Evolutionary conservation across 2,113 vertebrate species (phyloP).

Genomic region (Dipodomys spectabilis): DNA sequence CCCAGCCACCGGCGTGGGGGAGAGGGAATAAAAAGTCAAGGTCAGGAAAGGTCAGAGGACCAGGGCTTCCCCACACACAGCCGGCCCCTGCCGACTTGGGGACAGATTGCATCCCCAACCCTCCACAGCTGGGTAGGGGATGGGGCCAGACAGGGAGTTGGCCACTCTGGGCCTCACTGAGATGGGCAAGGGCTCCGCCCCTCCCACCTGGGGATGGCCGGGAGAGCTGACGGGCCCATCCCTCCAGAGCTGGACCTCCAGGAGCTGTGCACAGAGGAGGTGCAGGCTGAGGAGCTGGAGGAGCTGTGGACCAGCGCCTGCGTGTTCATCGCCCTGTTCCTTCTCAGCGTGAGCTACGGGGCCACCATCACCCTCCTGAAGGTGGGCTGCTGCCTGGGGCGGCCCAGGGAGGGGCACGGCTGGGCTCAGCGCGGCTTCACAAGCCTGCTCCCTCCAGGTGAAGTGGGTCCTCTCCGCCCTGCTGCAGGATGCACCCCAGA

Average conservation of each 20-base stretch:
- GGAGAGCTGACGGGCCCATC: not conserved
- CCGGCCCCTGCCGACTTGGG: accelerated
- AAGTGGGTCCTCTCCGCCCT: slow-evolving; percentile 14
- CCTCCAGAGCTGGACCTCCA: slow-evolving; percentile 52
- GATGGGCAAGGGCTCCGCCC: not conserved
- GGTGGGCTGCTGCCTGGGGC: slow-evolving; percentile 58
- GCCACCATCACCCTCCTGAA: slow-evolving; percentile 67
- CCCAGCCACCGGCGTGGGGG: not conserved
- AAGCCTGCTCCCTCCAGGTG: slow-evolving; percentile 19
- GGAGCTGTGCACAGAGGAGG: not conserved
- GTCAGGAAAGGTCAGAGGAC: not conserved
- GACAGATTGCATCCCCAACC: accelerated
- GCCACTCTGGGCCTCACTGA: not conserved
- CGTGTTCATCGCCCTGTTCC: slow-evolving; percentile 76
- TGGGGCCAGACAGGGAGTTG: not conserved
- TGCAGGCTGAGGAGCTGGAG: not conserved
- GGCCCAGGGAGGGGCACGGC: accelerated
- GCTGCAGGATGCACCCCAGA: not conserved
- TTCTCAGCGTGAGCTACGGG: slow-evolving; percentile 77
- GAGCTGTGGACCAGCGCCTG: slow-evolving; percentile 70
- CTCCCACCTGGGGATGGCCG: not conserved
- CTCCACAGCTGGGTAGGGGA: accelerated
- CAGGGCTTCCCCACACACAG: not conserved
- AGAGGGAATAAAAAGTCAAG: not conserved
- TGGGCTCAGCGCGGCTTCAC: not conserved